Base-by-base conservation (phyloP, 2,797 vertebrate genomes). In the Fundulus diaphanus region DNA sequence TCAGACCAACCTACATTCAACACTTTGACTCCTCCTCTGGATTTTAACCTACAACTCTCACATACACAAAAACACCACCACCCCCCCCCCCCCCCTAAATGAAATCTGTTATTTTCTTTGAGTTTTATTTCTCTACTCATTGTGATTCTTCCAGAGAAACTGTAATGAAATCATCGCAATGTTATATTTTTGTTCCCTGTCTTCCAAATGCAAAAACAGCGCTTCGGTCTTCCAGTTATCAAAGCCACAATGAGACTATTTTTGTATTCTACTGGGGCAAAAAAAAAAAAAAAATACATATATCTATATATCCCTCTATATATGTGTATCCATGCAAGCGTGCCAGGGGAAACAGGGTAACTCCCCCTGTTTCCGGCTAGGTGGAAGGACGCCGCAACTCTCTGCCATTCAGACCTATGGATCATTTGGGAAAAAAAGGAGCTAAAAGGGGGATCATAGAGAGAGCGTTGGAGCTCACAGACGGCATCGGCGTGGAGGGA, bases 171-270 rank as follows among this genome's bases (percentile, higher is more conserved):
- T 73, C 83, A 74, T 82, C 83, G 74, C 80, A 56, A 87, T 85
- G 51, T 87, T 86, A 9, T 59, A 49, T 70, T 78, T 87, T 86
- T 49, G 71, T 88, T 76, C 90, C 81, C 63, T n/a, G 93, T 94
- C 93, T 95, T 95, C 93, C 93, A 94, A 93, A 93, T 89, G 87
- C 89, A 90, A 92, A 93, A 91, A 90, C 83, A 92, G 87, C 89
- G 87, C 91, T 93, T 92, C 81, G 90, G 95, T 96, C 95, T 96
- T 95, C 94, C 95, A 94, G 88, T 90, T 92, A 80, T 88, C 87
- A 94, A 93, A 94, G 92, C 93, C 93, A 94, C 91, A 91, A 93
- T 91, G 90, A 95, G 91, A 94, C 90, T 94, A 93, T 95, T 96
- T 96, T 95, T 94, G 75, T 95, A 93, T 85, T 82, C 82, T 87